Evolutionary conservation across 1,140 invertebrate species (phyloP).

Genomic region (Drosophila mayri): DNA sequence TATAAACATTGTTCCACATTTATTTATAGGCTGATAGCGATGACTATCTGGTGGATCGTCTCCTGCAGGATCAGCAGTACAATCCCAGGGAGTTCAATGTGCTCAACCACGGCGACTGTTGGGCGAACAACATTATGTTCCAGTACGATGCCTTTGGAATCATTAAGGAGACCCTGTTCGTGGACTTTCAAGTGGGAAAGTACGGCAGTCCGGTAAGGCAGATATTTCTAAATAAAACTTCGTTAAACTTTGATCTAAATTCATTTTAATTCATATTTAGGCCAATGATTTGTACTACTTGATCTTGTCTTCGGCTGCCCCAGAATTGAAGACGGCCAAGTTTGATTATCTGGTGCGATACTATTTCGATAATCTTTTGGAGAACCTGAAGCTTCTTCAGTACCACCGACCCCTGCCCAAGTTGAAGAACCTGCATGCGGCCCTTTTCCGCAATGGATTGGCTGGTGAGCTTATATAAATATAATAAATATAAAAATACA

Average conservation of each 20-base stretch:
- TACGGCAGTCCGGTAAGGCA: constrained; percentile 71
- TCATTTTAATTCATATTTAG: not conserved
- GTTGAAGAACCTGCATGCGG: constrained; percentile 65
- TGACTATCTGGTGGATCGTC: constrained; percentile 72
- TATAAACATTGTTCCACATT: not conserved
- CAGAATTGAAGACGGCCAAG: constrained; percentile 62
- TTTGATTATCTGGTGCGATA: constrained; percentile 78
- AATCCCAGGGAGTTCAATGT: constrained; percentile 87
- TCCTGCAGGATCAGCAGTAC: constrained; percentile 66
- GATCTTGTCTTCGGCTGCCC: constrained; percentile 75
- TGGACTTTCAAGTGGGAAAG: constrained; percentile 82
- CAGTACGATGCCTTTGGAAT: constrained; percentile 84
- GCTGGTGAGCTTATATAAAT: constrained; percentile 57
- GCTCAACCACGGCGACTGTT: constrained; percentile 89
- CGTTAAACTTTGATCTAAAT: not conserved
- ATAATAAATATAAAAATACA: fast-evolving
- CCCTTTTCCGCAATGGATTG: constrained; percentile 71
- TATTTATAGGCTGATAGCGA: constrained; percentile 66
- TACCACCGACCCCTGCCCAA: constrained; percentile 81
- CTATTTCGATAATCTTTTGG: constrained; percentile 75
- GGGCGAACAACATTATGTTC: constrained; percentile 89
- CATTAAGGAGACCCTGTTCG: constrained; percentile 75
- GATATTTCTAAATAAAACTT: not conserved
- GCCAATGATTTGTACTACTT: constrained; percentile 80
- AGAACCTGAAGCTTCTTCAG: constrained; percentile 72